Percentiles rank a stretch among this genome's conserved stretches.
These are phyloP conservation scores for Anodontia alba DNA, from an alignment of 2,888 invertebrate genomes.

Conservation along the genomic window DNA sequence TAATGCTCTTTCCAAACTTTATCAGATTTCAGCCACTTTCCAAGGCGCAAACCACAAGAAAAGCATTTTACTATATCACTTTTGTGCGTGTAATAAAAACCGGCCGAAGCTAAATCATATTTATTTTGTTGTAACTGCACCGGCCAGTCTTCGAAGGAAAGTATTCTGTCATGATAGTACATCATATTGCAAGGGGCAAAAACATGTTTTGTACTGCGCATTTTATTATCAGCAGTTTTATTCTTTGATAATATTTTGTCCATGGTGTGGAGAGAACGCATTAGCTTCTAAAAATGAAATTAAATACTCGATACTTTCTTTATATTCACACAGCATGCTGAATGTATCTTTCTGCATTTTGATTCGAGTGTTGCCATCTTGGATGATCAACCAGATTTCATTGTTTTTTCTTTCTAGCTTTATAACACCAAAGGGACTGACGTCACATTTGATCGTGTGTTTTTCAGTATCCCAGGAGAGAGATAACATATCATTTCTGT, in stretches of 20 bases:
- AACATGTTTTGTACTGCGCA: no score
- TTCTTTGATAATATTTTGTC: neutral
- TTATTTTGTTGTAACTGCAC: neutral
- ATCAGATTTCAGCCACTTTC: neutral
- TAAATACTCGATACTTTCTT: constrained; percentile 10
- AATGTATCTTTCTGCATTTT: constrained; percentile 7
- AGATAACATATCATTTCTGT: neutral
- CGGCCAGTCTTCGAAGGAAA: neutral
- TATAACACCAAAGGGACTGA: neutral
- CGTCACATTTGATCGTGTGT: neutral
- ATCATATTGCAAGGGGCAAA: no score
- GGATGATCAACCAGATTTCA: neutral
- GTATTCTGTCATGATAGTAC: neutral
- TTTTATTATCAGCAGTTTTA: neutral
- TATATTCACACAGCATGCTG: neutral
- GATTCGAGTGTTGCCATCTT: constrained; percentile 4
- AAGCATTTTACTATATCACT: constrained; percentile 2
- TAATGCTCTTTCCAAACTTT: neutral
- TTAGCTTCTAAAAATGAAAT: constrained; percentile 17
- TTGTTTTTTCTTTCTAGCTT: constrained; percentile 4
- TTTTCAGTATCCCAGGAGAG: neutral
- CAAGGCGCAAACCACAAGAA: neutral
- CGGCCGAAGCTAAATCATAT: neutral
- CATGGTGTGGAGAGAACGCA: neutral
- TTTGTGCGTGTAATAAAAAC: neutral